These are phyloP conservation scores for Cryptotis parvus DNA, from an alignment of 2,113 vertebrate species.

Conservation along the genomic window DNA sequence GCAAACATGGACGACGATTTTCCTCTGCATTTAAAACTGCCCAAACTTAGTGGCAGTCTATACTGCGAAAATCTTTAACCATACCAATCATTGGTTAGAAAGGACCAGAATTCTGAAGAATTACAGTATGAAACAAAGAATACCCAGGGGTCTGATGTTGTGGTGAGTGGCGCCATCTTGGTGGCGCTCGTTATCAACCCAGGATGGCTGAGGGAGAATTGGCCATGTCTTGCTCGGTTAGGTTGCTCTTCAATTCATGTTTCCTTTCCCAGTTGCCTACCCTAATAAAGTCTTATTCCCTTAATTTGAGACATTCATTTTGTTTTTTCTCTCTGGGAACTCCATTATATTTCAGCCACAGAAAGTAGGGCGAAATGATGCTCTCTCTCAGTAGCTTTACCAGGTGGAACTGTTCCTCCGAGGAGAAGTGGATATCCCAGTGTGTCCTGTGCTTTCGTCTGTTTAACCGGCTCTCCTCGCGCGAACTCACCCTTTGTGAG, in stretches of 20 bases:
- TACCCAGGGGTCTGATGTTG: neutral
- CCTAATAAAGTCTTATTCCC: neutral
- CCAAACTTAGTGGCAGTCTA: neutral
- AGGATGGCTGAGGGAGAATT: neutral
- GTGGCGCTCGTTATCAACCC: neutral
- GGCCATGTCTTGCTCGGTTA: neutral
- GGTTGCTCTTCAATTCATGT: neutral
- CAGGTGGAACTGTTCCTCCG: neutral
- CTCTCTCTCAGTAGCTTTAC: neutral
- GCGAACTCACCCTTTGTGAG: neutral
- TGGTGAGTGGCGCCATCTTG: neutral
- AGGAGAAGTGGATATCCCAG: neutral
- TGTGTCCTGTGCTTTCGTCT: neutral
- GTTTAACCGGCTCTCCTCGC: neutral
- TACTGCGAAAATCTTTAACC: neutral
- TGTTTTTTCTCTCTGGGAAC: conserved; percentile 9
- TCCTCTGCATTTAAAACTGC: neutral
- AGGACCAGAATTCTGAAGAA: neutral
- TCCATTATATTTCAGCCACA: conserved; percentile 4
- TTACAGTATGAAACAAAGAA: neutral
- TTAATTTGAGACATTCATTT: neutral
- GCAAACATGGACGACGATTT: neutral
- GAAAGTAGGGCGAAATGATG: neutral
- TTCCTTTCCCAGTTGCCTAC: neutral
- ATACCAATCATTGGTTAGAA: conserved; percentile 2